Base-by-base conservation (phyloP, 2,888 invertebrate species). In the Drosophila silvestris region DNA sequence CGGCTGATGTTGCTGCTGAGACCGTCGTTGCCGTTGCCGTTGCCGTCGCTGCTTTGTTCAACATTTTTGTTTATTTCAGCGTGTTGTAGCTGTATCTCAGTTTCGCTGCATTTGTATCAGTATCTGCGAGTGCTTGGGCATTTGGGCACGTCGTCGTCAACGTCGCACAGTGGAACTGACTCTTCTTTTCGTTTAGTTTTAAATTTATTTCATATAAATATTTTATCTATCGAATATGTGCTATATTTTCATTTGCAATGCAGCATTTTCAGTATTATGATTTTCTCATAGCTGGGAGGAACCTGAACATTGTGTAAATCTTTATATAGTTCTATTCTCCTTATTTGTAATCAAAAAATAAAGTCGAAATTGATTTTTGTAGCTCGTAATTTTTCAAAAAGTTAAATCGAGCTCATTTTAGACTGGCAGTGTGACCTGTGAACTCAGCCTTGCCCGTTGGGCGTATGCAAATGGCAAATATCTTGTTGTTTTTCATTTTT, bases 61-160 rank as follows among this genome's bases (percentile, higher is more conserved):
- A 89, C 90, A 90, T 90, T 90, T 90, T 88, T 88, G 88, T 88
- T 88, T 88, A 88, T 88, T 88, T 91, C 89, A 89, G 83, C 77
- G 77, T 69, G 77, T 63, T 81, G 81, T 79, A 76, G 73, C 73
- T 70, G 65, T 83, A 60, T 66, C 72, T 77, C 79, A 69, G 58
- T 65, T 67, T 71, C 80, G 74, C 74, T 71, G 59, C 70, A 62
- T 69, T 68, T 74, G 62, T 70, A 72, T 78, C 82, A 71, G 74
- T 69, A 76, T 76, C 69, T 79, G 74, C 63, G 73, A 77, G 73
- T 87, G 77, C 83, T 81, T 81, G 79, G 72, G 70, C 81, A 74
- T 77, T 80, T 83, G 81, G 82, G 75, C 77, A 74, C 80, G 89
- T 84, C 87, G 78, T 74, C 60, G 77, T 70, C 65, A 58, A 70